Conservation (phyloP, 2,888 invertebrate species). For the Drepana falcataria region DNA sequence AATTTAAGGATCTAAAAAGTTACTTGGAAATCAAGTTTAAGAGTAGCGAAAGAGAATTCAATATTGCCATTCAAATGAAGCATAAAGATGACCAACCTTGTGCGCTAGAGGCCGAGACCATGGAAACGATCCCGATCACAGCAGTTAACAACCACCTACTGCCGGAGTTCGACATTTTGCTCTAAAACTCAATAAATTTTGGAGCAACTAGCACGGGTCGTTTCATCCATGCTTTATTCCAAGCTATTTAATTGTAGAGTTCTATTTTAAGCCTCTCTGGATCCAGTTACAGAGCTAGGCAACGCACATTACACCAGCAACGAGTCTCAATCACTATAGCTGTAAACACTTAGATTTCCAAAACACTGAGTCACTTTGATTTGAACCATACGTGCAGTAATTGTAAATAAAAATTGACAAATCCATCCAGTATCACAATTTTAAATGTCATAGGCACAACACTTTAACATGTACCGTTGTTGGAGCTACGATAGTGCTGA, state of each 20-base stretch:
- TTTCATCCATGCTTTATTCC: slow-evolving; percentile 33
- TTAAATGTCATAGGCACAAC: slow-evolving; percentile 16
- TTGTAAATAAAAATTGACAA: slow-evolving; percentile 27
- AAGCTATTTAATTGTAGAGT: slow-evolving; percentile 30
- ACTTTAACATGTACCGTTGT: slow-evolving; percentile 5
- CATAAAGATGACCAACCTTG: slow-evolving; percentile 46
- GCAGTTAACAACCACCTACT: slow-evolving; percentile 35
- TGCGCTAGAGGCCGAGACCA: slow-evolving; percentile 26
- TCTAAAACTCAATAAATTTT: slow-evolving; percentile 25
- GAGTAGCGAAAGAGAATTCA: slow-evolving; percentile 16
- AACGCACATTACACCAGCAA: slow-evolving; percentile 48
- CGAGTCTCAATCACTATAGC: slow-evolving; percentile 45
- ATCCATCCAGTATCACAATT: slow-evolving; percentile 33
- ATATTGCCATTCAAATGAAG: slow-evolving; percentile 19
- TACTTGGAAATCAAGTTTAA: background rate
- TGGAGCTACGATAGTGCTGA: slow-evolving; percentile 6
- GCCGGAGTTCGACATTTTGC: slow-evolving; percentile 46
- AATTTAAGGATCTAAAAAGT: background rate
- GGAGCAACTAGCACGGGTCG: slow-evolving; percentile 26
- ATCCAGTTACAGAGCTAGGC: slow-evolving; percentile 31
- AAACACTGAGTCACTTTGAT: slow-evolving; percentile 65
- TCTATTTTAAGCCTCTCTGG: slow-evolving; percentile 43
- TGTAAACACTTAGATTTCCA: slow-evolving; percentile 52
- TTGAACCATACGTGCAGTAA: slow-evolving; percentile 39
- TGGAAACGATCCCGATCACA: slow-evolving; percentile 35